These are phyloP conservation scores for Kryptolebias ocellatus DNA, from an alignment of 2,797 vertebrate species.

Conservation along the genomic window DNA sequence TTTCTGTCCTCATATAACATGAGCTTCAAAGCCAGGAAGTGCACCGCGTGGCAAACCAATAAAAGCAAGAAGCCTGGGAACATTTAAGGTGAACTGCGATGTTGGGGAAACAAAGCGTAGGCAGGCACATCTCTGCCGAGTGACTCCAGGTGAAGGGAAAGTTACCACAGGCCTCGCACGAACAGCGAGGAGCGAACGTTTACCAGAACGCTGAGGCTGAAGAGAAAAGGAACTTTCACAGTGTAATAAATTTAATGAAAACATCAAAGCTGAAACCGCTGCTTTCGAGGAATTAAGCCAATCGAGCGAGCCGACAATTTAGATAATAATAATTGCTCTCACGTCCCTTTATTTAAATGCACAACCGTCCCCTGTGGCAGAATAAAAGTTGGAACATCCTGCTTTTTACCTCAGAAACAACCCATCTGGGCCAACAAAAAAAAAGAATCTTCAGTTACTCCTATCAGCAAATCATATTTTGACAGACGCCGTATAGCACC, in stretches of 20 bases:
- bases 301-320: slow-evolving; percentile 5
- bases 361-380: slow-evolving; percentile 46
- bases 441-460: slow-evolving; percentile 55
- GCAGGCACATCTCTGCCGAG: too few relatives aligned
- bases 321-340: slow-evolving; percentile 12
- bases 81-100: too few relatives aligned
- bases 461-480: slow-evolving; percentile 47
- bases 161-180: too few relatives aligned
- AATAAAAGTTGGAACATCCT: slow-evolving; percentile 32
- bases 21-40: too few relatives aligned
- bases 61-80: too few relatives aligned
- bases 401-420: slow-evolving; percentile 39
- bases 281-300: neutral
- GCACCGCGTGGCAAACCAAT: too few relatives aligned
- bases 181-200: too few relatives aligned
- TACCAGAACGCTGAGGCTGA: too few relatives aligned
- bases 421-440: slow-evolving; percentile 24
- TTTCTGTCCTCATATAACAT: too few relatives aligned
- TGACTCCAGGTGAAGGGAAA: too few relatives aligned
- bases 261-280: neutral
- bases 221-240: neutral
- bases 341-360: slow-evolving; percentile 17
- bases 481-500: slow-evolving; percentile 49
- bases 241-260: neutral
- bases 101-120: too few relatives aligned